Evolutionary conservation across 2,797 vertebrate species (phyloP).

Genomic region (Rhinophrynus dorsalis): DNA sequence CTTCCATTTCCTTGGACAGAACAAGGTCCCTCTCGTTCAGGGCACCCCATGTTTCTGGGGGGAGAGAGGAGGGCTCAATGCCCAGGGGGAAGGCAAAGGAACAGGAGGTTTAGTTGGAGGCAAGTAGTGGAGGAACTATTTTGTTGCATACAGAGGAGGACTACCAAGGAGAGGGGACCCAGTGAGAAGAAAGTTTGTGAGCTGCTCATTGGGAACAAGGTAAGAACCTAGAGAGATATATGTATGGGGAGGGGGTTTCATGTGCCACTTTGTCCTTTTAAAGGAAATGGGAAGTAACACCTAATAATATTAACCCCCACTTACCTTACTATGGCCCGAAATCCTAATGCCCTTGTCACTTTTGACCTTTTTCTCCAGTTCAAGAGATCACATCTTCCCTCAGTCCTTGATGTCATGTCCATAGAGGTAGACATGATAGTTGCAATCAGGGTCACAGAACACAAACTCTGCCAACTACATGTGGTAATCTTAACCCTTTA

Average conservation of each 20-base stretch:
- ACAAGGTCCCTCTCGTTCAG: slow-evolving; percentile 8
- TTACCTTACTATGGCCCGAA: no score
- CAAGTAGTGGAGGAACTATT: slow-evolving; percentile 32
- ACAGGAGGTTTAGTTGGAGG: slow-evolving; percentile 25
- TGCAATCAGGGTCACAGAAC: no score
- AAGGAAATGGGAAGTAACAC: no score
- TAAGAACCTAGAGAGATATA: neutral
- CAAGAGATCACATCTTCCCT: no score
- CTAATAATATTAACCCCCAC: no score
- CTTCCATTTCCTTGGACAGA: slow-evolving; percentile 12
- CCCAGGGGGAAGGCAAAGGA: slow-evolving; percentile 39
- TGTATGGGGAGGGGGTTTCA: neutral
- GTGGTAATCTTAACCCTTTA: no score
- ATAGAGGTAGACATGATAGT: no score
- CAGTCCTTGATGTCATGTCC: no score
- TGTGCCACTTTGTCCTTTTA: no score
- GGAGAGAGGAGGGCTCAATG: slow-evolving; percentile 29
- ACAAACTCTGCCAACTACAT: no score
- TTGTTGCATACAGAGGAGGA: slow-evolving; percentile 19
- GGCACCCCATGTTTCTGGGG: slow-evolving; percentile 39
- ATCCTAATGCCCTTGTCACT: no score
- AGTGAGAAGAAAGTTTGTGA: slow-evolving; percentile 28
- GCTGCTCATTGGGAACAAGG: slow-evolving; percentile 44
- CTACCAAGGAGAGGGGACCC: slow-evolving; percentile 10
- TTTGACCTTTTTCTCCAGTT: no score